Percentiles rank a stretch among this genome's conserved stretches.
Conservation (phyloP, 2,888 invertebrate species). For the Temnothorax unifasciatus region DNA sequence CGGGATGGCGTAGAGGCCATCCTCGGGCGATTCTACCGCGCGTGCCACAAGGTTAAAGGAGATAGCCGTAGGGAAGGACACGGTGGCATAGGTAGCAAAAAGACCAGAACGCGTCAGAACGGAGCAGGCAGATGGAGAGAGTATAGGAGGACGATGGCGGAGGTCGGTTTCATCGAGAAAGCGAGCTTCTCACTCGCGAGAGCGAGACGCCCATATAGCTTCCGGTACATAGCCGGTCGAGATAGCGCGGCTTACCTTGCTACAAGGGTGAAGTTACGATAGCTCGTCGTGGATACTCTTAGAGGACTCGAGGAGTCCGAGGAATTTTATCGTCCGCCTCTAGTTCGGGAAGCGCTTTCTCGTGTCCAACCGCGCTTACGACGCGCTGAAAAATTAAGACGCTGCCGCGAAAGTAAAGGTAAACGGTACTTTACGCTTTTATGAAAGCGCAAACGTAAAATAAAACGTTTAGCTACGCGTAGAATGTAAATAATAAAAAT, state of each 20-base stretch:
- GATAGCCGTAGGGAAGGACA: slow-evolving; percentile 48
- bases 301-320: slow-evolving; percentile 16
- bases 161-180: slow-evolving; percentile 51
- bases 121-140: slow-evolving; percentile 28
- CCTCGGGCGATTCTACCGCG: slow-evolving; percentile 55
- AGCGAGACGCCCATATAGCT: slow-evolving; percentile 45
- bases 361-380: slow-evolving; percentile 10
- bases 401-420: slow-evolving; percentile 3
- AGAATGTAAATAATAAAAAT: slow-evolving; percentile 13
- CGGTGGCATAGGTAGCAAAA: slow-evolving; percentile 32
- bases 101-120: slow-evolving; percentile 14
- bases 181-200: slow-evolving; percentile 1
- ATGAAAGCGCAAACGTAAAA: not conserved
- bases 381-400: slow-evolving; percentile 40
- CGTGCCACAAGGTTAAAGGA: slow-evolving; percentile 59
- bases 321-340: slow-evolving; percentile 57
- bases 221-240: slow-evolving; percentile 41
- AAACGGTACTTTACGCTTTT: not conserved
- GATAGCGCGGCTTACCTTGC: slow-evolving; percentile 49
- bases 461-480: not conserved
- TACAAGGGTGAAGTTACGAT: slow-evolving; percentile 42
- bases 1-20: slow-evolving; percentile 43
- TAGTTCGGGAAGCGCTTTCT: slow-evolving; percentile 13
- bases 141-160: slow-evolving; percentile 13
- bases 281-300: slow-evolving; percentile 42